Base-by-base conservation (phyloP, 2,113 vertebrate species). In the Probosciger aterrimus region DNA sequence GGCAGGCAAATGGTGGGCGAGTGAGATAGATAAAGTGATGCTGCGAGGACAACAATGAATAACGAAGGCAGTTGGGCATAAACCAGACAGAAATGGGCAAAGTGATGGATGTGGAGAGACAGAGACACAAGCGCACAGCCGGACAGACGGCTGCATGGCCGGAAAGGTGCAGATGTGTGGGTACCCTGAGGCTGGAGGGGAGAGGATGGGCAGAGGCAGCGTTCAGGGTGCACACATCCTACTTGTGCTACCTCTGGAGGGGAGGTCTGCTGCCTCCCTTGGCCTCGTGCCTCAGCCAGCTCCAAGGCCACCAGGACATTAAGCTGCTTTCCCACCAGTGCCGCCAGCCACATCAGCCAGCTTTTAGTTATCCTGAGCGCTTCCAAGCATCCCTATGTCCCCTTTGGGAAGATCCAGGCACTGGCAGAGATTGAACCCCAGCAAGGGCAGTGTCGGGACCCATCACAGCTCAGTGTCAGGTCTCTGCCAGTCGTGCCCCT, bases 391-490 rank as follows among this genome's bases (percentile, higher is more conserved):
- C 47, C 81, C 86, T 82, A 11, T 18, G 75, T 65, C 73, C 47
- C 43, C 3, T 37, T 63, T 47, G 76, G 74, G 89, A 47, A 71
- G 62, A 44, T 22, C 82, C 8, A 5, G 82, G 47, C 5, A 59
- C 70, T 63, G 78, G 46, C 60, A 86, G 87, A 55, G 60, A 63
- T 77, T 2, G 71, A 28, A 2, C 22, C 16, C 0, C 3, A 23
- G 68, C 50, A 7, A 15, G 64, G 33, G 46, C 71, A 63, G 41
- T 9, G 10, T 60, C 1, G 1, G 31, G 28, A 41, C 8, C 24
- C 23, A 1, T 0, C 1, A 1, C 44, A 16, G 57, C 35, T 39
- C 7, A 0, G n/a, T 30, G 80, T 24, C 12, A 3, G 17, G 9
- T 1, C 43, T 33, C 82, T 7, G 17, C 24, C 39, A 4, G 11